Conservation (phyloP, 2,888 invertebrate genomes). For the Entomobrya multifasciata region DNA sequence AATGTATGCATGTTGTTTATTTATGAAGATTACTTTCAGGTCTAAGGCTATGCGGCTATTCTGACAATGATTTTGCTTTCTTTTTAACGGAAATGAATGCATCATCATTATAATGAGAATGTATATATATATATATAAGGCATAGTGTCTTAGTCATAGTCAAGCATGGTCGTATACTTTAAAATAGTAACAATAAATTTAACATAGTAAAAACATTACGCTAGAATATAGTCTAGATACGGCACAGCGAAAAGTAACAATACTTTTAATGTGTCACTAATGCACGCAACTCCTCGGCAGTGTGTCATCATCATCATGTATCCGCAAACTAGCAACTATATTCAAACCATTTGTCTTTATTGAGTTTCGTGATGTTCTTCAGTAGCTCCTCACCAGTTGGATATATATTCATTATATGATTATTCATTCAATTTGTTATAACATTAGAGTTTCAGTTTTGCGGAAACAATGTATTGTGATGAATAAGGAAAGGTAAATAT, state of each 20-base stretch:
- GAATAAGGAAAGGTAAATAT: too few relatives aligned
- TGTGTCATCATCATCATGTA: background rate
- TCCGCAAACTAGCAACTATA: background rate
- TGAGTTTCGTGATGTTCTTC: background rate
- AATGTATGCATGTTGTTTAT: background rate
- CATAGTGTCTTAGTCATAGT: too few relatives aligned
- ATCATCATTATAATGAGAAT: background rate
- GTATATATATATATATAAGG: background rate
- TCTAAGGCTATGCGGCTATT: background rate
- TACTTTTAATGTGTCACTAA: background rate
- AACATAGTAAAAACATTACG: too few relatives aligned
- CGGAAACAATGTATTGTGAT: too few relatives aligned
- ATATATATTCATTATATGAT: too few relatives aligned
- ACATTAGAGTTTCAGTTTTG: too few relatives aligned
- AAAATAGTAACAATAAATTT: background rate
- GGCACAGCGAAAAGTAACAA: background rate
- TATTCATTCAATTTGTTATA: too few relatives aligned
- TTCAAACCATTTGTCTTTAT: background rate
- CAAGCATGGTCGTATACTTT: background rate
- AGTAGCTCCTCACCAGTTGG: background rate
- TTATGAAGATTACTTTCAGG: background rate
- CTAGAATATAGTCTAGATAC: too few relatives aligned
- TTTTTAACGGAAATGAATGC: slow-evolving; percentile 31
- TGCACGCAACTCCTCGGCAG: background rate
- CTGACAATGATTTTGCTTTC: slow-evolving; percentile 23